A percentile compares a stretch with the other conserved stretches of the same genome.
phyloP scores from a whole-genome alignment of 2,797 vertebrate species.

The Xiphophorus birchmanni region DNA sequence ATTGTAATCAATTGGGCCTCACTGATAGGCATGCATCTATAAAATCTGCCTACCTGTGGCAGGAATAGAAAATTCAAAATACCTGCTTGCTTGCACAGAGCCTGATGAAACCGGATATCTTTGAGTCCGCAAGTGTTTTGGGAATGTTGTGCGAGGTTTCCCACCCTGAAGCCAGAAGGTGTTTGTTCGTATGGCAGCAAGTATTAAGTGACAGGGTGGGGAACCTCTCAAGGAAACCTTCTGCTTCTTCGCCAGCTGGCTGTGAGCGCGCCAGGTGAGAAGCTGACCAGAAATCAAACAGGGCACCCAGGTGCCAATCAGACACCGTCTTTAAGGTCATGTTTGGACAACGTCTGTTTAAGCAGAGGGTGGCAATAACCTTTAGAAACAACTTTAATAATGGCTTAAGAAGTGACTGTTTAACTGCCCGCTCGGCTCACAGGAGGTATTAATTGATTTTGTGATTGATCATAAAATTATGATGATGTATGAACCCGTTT shows the following conservation, averaged over 20 bases:
- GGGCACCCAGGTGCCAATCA: conserved; percentile 68
- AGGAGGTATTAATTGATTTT: neutral
- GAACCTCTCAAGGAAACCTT: conserved; percentile 58
- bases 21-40: conserved; percentile 61
- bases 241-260: conserved; percentile 50
- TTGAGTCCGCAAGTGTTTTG: conserved; percentile 13
- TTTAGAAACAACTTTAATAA: conserved; percentile 14
- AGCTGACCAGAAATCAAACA: conserved; percentile 46
- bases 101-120: conserved; percentile 22
- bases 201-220: conserved; percentile 56
- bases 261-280: conserved; percentile 54
- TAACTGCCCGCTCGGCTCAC: conserved; percentile 5
- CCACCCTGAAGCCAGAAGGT: conserved; percentile 12
- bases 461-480: neutral
- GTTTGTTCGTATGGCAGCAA: conserved; percentile 21
- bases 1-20: conserved; percentile 61
- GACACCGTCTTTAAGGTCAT: conserved; percentile 46
- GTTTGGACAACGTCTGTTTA: conserved; percentile 37
- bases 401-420: conserved; percentile 38
- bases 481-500: neutral
- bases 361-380: conserved; percentile 18
- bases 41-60: conserved; percentile 49
- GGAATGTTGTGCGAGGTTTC: conserved; percentile 3
- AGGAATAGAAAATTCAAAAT: conserved; percentile 54
- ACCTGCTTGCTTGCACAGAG: conserved; percentile 26